Evolutionary conservation across 64 coral and sea anemone genomes (phyloP).

Genomic region (Hydrozoanthus tunicans): DNA sequence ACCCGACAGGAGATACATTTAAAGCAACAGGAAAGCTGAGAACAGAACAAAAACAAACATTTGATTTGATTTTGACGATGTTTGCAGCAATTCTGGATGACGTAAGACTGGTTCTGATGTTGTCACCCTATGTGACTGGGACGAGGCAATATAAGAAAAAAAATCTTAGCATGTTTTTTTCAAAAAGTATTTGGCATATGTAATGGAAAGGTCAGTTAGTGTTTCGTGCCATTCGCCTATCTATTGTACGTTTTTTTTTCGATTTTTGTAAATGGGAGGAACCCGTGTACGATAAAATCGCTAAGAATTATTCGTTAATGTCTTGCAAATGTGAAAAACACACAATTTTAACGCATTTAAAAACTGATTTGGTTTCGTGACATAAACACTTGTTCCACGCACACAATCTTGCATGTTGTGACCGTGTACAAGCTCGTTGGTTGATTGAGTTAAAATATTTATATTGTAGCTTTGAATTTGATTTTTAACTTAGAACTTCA

Average conservation of each 20-base stretch:
- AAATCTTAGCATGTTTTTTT: background rate
- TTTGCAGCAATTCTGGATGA: constrained; percentile 20
- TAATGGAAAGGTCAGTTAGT: constrained; percentile 27
- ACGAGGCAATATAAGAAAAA: background rate
- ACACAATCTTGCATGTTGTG: constrained; percentile 54
- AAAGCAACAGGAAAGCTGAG: background rate
- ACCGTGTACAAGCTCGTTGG: background rate
- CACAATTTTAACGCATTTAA: background rate
- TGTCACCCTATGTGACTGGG: background rate
- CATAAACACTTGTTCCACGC: background rate
- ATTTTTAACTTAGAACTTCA: background rate
- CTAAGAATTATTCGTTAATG: background rate
- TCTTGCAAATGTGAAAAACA: background rate
- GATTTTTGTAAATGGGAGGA: background rate
- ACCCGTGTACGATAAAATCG: background rate
- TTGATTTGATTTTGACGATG: constrained; percentile 49
- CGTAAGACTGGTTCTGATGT: background rate
- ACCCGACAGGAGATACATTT: background rate
- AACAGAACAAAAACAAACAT: constrained; percentile 2
- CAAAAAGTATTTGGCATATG: constrained; percentile 48
- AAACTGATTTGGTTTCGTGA: constrained; percentile 47
- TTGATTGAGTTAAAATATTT: background rate
- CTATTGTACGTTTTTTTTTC: constrained; percentile 1
- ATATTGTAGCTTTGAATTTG: background rate
- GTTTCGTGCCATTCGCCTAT: background rate